Conservation (phyloP, 1,140 invertebrate genomes). For the Aphaenogaster floridana region DNA sequence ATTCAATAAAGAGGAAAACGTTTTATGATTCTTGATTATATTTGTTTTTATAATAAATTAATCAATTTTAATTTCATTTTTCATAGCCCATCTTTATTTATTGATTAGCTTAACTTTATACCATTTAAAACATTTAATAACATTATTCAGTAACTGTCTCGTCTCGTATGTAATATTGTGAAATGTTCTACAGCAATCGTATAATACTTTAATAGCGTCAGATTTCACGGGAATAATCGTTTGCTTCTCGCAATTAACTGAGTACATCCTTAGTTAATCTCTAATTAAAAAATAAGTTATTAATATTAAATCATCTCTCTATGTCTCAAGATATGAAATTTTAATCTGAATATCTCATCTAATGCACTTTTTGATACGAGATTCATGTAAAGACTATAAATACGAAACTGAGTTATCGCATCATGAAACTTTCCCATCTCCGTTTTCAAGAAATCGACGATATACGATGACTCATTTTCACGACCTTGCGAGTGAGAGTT, state of each 20-base stretch:
- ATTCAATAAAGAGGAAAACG: background rate
- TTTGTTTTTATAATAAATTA: background rate
- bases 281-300: background rate
- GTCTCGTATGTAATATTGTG: background rate
- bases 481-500: slow-evolving; percentile 49
- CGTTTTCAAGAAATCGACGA: slow-evolving; percentile 40
- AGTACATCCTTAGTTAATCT: background rate
- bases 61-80: background rate
- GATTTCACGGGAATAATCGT: background rate
- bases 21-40: background rate
- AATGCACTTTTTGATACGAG: background rate
- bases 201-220: background rate
- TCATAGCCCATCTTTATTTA: background rate
- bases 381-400: background rate
- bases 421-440: slow-evolving; percentile 25
- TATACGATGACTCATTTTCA: slow-evolving; percentile 34
- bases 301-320: background rate
- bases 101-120: background rate
- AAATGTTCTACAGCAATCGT: background rate
- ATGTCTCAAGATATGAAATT: background rate
- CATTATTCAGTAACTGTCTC: background rate
- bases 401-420: background rate
- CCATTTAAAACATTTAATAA: background rate
- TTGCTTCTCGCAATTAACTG: background rate
- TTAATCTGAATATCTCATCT: background rate